Base-by-base conservation (phyloP, 1,140 invertebrate genomes). In the Lepidurus packardi region DNA sequence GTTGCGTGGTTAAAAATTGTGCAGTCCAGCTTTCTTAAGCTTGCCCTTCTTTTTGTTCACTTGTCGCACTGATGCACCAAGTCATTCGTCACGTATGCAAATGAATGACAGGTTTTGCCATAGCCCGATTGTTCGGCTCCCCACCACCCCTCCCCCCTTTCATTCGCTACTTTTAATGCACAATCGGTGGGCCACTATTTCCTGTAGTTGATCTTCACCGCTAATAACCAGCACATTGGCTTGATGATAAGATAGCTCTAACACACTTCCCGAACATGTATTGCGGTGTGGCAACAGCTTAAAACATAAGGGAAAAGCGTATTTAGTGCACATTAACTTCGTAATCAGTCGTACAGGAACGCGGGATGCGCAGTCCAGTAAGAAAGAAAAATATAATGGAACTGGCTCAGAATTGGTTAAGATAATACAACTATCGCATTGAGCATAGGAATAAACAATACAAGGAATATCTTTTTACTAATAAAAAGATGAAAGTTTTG, bases 41-140 rank as follows among this genome's bases (percentile, higher is more conserved):
- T 34, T 34, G 34, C 6, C 8, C 9, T 7, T 13, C 16, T 9
- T 65, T 1, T 9, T 65, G 8, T 21, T n/a, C 53, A 65, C 53
- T 65, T 65, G 53, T 65, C 53, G 53, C 53, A 65, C 53, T 65
- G 13, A 21, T 11, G 53, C 53, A 65, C 53, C 53, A 11, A 65
- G 16, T 65, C 53, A 65, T 65, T 65, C 53, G 53, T 65, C 53
- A 65, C 53, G 53, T 21, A 65, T 65, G 53, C 53, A 65, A 65
- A 65, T 65, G 53, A 65, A 65, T 65, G 53, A 16, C 53, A 16
- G 7, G 53, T 8, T 65, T 65, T 65, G 8, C 53, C 16, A 65
- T 65, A 65, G 13, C 53, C 21, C 53, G 53, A 65, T 65, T 65
- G 21, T 21, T 65, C 16, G 10, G 53, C 21, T 21, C 21, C 21